phyloP scores from a whole-genome alignment of 2,888 invertebrate species.

The Drepanosiphum platanoidis region DNA sequence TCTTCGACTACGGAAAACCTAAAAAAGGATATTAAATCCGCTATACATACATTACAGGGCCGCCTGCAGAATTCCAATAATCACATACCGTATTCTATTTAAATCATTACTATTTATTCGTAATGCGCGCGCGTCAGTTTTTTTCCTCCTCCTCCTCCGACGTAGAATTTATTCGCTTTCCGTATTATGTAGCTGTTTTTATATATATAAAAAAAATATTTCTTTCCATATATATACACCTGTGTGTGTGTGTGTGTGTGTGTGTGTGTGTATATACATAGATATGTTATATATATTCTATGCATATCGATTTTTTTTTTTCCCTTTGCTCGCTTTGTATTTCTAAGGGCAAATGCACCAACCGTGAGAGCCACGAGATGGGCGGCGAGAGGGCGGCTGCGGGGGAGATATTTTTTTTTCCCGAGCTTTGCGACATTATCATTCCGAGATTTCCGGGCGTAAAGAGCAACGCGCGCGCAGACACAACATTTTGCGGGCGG shows the following conservation, averaged over 20 bases:
- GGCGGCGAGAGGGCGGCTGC: neutral
- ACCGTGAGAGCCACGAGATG: conserved; percentile 8
- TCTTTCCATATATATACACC: too few relatives aligned
- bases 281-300: conserved; percentile 8
- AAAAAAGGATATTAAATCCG: too few relatives aligned
- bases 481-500: conserved; percentile 60
- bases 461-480: conserved; percentile 61
- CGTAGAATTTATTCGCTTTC: neutral
- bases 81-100: too few relatives aligned
- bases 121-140: too few relatives aligned
- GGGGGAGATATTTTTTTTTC: conserved; percentile 33
- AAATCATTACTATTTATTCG: too few relatives aligned
- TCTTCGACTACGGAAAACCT: too few relatives aligned
- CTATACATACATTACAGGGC: too few relatives aligned
- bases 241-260: too few relatives aligned
- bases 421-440: conserved; percentile 55
- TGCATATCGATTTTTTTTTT: conserved; percentile 34
- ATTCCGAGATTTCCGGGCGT: conserved; percentile 61
- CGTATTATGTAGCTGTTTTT: neutral
- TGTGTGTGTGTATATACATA: neutral
- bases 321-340: conserved; percentile 31
- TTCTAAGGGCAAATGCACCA: conserved; percentile 33
- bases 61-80: too few relatives aligned
- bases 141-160: neutral
- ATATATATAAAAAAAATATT: neutral